A percentile compares a stretch with the other conserved stretches of the same genome.
phyloP scores from a whole-genome alignment of 2,888 invertebrate genomes.

The Lagria hirta region DNA sequence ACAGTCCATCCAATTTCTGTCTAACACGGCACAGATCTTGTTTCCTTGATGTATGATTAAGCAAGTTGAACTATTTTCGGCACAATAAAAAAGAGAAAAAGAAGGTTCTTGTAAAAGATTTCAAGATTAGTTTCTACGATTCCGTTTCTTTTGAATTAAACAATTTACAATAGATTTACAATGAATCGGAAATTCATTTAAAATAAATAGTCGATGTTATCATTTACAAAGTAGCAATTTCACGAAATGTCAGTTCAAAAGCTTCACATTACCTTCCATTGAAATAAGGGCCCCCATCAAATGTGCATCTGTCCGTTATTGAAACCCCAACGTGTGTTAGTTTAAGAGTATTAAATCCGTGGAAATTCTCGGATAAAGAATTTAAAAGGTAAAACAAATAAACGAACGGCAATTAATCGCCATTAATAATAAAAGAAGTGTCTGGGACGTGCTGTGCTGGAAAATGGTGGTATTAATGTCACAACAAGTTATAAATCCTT shows the following conservation, averaged over 20 bases:
- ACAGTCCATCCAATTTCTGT: slow-evolving; percentile 7
- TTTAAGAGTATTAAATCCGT: slow-evolving; percentile 7
- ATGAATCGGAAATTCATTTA: slow-evolving; percentile 44
- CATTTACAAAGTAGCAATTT: slow-evolving; percentile 50
- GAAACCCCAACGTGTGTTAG: slow-evolving; percentile 14
- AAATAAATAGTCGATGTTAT: slow-evolving; percentile 51
- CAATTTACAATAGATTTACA: slow-evolving; percentile 26
- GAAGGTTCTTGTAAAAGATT: slow-evolving; percentile 35
- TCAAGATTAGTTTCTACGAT: slow-evolving; percentile 49
- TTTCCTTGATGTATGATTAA: slow-evolving; percentile 2
- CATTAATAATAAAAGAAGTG: slow-evolving; percentile 4
- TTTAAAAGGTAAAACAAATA: no score
- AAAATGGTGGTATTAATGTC: slow-evolving; percentile 49
- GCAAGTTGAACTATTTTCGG: slow-evolving; percentile 7
- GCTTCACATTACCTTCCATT: slow-evolving; percentile 38
- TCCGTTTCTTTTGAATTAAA: slow-evolving; percentile 38
- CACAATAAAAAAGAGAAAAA: slow-evolving; percentile 27
- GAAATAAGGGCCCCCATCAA: slow-evolving; percentile 24
- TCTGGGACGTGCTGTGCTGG: slow-evolving; percentile 16
- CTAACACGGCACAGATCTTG: neutral
- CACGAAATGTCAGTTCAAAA: slow-evolving; percentile 40
- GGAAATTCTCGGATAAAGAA: no score
- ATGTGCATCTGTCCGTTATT: slow-evolving; percentile 26
- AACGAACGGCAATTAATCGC: no score
- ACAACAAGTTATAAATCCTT: slow-evolving; percentile 51